Evolutionary conservation across 2,797 vertebrate genomes (phyloP).

Genomic region (Lagorchestes hirsutus): DNA sequence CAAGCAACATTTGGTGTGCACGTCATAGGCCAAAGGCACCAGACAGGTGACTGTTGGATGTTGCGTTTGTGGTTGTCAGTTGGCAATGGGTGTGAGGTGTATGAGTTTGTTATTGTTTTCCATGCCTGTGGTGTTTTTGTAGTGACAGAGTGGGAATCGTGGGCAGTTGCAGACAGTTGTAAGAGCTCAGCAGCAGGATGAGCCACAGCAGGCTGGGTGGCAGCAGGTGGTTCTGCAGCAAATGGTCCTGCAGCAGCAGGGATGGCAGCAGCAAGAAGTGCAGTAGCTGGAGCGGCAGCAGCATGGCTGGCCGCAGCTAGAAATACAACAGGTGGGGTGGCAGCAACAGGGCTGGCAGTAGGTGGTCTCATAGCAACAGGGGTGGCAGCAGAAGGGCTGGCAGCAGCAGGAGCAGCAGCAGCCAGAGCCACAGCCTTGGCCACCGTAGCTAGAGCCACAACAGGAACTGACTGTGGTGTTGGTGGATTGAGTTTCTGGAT

Average conservation of each 20-base stretch:
- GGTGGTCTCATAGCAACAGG: not conserved
- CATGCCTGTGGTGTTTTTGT: too few relatives aligned
- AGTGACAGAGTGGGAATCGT: too few relatives aligned
- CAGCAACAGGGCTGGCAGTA: not conserved
- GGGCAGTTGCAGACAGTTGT: too few relatives aligned
- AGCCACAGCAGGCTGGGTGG: not conserved
- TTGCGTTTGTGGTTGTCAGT: too few relatives aligned
- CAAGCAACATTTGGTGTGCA: fast-evolving
- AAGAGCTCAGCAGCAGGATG: not conserved
- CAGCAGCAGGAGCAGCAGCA: not conserved
- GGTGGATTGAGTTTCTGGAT: too few relatives aligned
- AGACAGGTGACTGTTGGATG: not conserved
- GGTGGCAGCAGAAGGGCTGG: not conserved
- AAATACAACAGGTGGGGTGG: not conserved
- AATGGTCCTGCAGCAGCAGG: not conserved
- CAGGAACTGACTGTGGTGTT: too few relatives aligned
- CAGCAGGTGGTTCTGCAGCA: not conserved
- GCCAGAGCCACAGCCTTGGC: too few relatives aligned
- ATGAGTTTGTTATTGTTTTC: too few relatives aligned
- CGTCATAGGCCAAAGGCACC: fast-evolving
- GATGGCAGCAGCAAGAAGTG: not conserved
- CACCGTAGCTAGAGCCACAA: too few relatives aligned
- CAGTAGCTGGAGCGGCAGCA: not conserved
- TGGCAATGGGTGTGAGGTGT: fast-evolving
- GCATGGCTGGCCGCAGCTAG: not conserved